Percentiles rank a stretch among this genome's conserved stretches.
Evolutionary conservation across 2,113 vertebrate species (phyloP).

Genomic region (Agelaius phoeniceus): DNA sequence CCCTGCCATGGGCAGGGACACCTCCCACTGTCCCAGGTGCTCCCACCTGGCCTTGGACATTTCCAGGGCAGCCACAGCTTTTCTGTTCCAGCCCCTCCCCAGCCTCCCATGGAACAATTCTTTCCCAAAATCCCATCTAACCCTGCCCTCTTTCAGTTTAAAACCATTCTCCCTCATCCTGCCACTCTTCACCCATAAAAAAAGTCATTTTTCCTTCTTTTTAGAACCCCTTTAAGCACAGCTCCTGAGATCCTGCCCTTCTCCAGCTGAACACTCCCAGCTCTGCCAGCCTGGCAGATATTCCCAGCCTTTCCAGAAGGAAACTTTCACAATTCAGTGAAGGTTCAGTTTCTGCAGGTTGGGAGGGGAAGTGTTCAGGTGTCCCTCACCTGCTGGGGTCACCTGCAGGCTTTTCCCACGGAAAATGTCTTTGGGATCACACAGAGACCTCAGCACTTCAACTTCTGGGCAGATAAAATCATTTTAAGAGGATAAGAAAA

Average conservation of each 20-base stretch:
- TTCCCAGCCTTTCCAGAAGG: background rate
- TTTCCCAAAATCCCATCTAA: background rate
- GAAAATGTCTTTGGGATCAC: background rate
- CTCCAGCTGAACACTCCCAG: background rate
- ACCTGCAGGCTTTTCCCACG: background rate
- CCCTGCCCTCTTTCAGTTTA: background rate
- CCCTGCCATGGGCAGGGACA: background rate
- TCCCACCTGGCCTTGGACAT: background rate
- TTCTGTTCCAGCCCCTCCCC: rapidly evolving
- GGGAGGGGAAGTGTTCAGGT: background rate
- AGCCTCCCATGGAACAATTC: background rate
- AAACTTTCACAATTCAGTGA: background rate
- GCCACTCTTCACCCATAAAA: too few relatives aligned
- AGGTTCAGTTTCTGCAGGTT: background rate
- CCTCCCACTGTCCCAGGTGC: background rate
- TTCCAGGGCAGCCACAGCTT: background rate
- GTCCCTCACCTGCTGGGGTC: background rate
- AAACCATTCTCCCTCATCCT: background rate
- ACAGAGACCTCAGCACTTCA: background rate
- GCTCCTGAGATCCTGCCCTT: background rate
- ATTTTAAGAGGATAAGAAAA: background rate
- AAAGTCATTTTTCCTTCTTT: background rate
- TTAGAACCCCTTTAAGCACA: background rate
- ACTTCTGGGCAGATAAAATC: background rate
- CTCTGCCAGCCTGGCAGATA: background rate